A percentile compares a stretch with the other conserved stretches of the same genome.
Conservation (phyloP, 2,888 invertebrate species). For the Zootermopsis nevadensis region DNA sequence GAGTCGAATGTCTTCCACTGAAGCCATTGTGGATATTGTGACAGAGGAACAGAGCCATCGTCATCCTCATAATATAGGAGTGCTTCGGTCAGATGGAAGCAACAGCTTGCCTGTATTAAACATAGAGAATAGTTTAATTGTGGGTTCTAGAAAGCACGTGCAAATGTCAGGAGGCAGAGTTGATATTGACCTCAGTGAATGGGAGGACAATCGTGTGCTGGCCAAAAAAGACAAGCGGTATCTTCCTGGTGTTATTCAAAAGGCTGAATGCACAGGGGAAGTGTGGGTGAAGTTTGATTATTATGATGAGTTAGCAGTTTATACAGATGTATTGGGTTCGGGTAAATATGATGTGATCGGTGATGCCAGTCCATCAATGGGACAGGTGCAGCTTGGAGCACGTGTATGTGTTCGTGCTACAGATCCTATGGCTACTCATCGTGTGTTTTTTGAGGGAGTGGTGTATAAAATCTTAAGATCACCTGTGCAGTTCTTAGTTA, state of each 20-base stretch:
- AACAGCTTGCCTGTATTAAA: conserved; percentile 53
- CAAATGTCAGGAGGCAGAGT: conserved; percentile 51
- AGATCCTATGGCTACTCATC: conserved; percentile 56
- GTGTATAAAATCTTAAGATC: conserved; percentile 78
- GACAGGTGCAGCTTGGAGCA: conserved; percentile 82
- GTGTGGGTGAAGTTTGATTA: conserved; percentile 87
- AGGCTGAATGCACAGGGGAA: conserved; percentile 71
- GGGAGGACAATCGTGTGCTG: conserved; percentile 92
- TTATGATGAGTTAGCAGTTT: conserved; percentile 70
- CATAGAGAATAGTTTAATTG: conserved; percentile 26
- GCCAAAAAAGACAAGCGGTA: conserved; percentile 86
- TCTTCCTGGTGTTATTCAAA: conserved; percentile 87
- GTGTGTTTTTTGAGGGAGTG: conserved; percentile 86
- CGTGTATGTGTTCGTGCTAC: conserved; percentile 79
- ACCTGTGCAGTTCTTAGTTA: conserved; percentile 74
- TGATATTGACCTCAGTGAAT: conserved; percentile 88
- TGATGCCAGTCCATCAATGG: conserved; percentile 90
- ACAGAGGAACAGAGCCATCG: conserved; percentile 55
- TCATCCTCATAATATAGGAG: conserved; percentile 53
- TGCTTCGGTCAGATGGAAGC: conserved; percentile 55
- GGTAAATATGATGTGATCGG: conserved; percentile 90
- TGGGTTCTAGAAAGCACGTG: conserved; percentile 41
- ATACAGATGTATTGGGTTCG: conserved; percentile 77
- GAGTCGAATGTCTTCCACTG: conserved; percentile 43
- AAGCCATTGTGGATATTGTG: conserved; percentile 31